These are phyloP conservation scores for Liodrosophila aerea DNA, from an alignment of 2,888 invertebrate genomes.

Conservation along the genomic window DNA sequence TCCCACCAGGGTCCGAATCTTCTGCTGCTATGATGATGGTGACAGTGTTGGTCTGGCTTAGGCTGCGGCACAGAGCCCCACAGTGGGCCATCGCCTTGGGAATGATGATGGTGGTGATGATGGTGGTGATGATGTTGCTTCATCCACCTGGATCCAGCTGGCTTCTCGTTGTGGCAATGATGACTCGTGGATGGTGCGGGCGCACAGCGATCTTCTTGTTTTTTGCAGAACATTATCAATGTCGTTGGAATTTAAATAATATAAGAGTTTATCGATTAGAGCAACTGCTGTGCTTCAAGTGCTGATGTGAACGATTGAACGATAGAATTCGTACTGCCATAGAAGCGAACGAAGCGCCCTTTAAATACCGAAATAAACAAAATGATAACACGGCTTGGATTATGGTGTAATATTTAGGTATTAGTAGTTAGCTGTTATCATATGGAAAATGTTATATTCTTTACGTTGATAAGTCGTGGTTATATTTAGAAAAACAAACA, in stretches of 20 bases:
- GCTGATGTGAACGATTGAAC: constrained; percentile 7
- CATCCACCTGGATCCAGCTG: neutral
- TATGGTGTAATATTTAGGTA: constrained; percentile 1
- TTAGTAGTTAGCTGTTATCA: too few species aligned
- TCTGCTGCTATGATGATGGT: neutral
- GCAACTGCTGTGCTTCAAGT: too few species aligned
- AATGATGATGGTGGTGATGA: constrained; percentile 2
- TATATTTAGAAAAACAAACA: too few species aligned
- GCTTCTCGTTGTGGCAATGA: constrained; percentile 4
- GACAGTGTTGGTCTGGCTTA: neutral
- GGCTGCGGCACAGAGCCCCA: neutral
- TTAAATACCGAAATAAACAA: constrained; percentile 17
- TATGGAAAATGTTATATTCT: too few species aligned
- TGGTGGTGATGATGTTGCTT: constrained; percentile 11
- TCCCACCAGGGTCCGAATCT: neutral
- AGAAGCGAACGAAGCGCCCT: neutral
- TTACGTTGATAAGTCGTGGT: neutral
- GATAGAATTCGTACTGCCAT: constrained; percentile 16
- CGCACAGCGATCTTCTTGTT: neutral
- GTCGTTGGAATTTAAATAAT: too few species aligned
- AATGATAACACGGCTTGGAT: neutral
- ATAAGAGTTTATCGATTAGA: too few species aligned
- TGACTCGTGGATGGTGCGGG: neutral
- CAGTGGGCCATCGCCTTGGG: neutral
- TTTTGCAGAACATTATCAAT: neutral